Percentiles rank a stretch among this genome's conserved stretches.
Conservation (phyloP, 2,797 vertebrate species). For the Helarctos malayanus region DNA sequence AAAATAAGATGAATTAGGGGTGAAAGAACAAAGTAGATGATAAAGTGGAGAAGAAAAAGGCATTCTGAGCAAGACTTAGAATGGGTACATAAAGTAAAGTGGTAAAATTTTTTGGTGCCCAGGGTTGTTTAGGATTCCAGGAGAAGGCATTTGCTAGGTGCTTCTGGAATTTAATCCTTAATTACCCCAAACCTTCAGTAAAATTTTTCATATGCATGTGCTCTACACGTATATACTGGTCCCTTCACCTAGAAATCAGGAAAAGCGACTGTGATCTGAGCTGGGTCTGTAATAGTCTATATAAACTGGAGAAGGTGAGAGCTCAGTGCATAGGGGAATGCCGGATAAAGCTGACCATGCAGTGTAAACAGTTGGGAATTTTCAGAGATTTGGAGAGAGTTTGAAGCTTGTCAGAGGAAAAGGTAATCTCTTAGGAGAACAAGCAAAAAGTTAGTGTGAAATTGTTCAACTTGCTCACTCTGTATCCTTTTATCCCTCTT, state of each 20-base stretch:
- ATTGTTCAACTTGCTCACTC: background rate
- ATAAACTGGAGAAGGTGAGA: background rate
- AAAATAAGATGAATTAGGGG: background rate
- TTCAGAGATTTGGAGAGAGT: background rate
- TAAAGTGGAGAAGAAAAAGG: background rate
- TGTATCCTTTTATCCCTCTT: background rate
- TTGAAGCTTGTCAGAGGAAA: background rate
- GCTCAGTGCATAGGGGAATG: background rate
- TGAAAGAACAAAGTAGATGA: background rate
- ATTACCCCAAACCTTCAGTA: background rate
- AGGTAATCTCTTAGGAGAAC: background rate
- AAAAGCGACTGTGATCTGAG: background rate
- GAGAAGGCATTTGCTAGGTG: background rate
- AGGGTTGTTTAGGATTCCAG: background rate
- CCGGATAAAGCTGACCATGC: background rate
- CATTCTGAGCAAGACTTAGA: background rate
- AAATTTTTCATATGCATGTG: background rate
- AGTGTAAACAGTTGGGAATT: background rate
- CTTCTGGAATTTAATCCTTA: background rate
- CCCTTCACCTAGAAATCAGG: background rate
- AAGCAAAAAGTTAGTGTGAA: background rate
- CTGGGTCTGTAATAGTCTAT: background rate
- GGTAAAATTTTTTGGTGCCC: background rate
- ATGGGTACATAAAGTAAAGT: background rate
- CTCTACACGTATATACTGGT: background rate